phyloP scores from a whole-genome alignment of 2,888 invertebrate genomes.

The Sceliomorpha sp. region DNA sequence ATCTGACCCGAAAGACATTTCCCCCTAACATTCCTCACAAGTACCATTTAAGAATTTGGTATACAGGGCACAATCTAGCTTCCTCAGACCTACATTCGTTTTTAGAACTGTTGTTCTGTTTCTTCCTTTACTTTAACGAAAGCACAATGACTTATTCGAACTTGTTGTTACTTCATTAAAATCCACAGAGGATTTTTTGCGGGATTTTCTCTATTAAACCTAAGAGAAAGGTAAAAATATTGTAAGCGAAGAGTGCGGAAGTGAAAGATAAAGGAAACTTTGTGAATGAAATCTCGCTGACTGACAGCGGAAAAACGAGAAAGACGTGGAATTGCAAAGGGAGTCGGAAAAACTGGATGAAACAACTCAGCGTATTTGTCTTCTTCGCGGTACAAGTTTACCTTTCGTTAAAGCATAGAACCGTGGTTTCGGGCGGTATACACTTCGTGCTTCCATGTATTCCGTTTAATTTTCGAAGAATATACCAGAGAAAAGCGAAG shows the following conservation, averaged over 20 bases:
- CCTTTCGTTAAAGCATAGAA: slow-evolving; percentile 71
- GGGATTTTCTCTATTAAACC: slow-evolving; percentile 27
- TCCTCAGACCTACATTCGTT: too few relatives aligned
- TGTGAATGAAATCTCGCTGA: slow-evolving; percentile 34
- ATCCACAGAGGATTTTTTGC: slow-evolving; percentile 14
- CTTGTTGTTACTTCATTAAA: slow-evolving; percentile 23
- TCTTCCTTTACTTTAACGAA: too few relatives aligned
- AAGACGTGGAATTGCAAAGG: slow-evolving; percentile 33
- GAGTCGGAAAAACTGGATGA: slow-evolving; percentile 32
- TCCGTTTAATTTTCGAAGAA: slow-evolving; percentile 41
- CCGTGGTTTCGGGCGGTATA: slow-evolving; percentile 61
- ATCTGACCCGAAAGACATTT: too few relatives aligned
- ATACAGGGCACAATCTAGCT: too few relatives aligned
- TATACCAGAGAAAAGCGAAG: too few relatives aligned
- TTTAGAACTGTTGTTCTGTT: too few relatives aligned
- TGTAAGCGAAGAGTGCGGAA: slow-evolving; percentile 31
- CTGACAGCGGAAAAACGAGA: slow-evolving; percentile 41
- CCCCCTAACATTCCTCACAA: too few relatives aligned
- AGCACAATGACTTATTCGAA: too few relatives aligned
- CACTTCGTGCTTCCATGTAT: slow-evolving; percentile 28
- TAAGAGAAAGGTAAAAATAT: slow-evolving; percentile 18
- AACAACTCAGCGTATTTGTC: slow-evolving; percentile 61
- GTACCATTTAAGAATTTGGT: too few relatives aligned
- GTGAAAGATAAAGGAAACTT: slow-evolving; percentile 37
- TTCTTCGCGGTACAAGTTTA: slow-evolving; percentile 67